Base-by-base conservation (phyloP, 1,140 invertebrate genomes). In the Lepidurus apus region DNA sequence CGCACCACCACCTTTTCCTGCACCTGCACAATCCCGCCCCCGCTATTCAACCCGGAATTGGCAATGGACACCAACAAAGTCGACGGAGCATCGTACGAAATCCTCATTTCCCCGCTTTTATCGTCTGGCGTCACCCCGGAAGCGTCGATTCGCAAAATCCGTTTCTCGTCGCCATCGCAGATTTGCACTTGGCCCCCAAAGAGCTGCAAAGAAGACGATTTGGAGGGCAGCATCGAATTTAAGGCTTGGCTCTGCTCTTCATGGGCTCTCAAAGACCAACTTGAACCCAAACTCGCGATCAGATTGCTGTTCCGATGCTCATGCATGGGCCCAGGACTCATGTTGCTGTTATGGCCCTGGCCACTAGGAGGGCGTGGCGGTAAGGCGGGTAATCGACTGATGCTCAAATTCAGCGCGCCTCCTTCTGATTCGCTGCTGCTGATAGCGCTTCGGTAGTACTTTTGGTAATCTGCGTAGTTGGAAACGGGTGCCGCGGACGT, bases 111-210 rank as follows among this genome's bases (percentile, higher is more conserved):
- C 11, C 75, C 79, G 53, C 17, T 44, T 47, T 43, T 43, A 9
- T 77, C 76, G 24, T 79, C 78, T 1, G 73, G 75, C 4, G 53
- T 80, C 79, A 43, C 73, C 24, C 79, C 76, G 21, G 21, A 17
- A 0, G 79, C 75, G 74, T 77, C 79, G 34, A 80, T 77, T 21
- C 65, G 43, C 75, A 80, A 17, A 11, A 77, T 75, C 10, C 45
- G 75, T 34, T 77, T 73, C 34, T 77, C 42, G 21, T 77, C 42
- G 17, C 75, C 82, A 65, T 82, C 82, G 26, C 91, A 85, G 78
- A 93, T 92, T 83, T 91, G 89, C 0, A 93, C 91, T 86, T 93
- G 90, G 1, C 91, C 92, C 1, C 92, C 92, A 85, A 93, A 93
- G 87, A 93, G 88, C 83, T 92, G 91, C 11, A 91, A 83, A 0